Base-by-base conservation (phyloP, 2,797 vertebrate genomes). In the Atherinosoma microstoma region DNA sequence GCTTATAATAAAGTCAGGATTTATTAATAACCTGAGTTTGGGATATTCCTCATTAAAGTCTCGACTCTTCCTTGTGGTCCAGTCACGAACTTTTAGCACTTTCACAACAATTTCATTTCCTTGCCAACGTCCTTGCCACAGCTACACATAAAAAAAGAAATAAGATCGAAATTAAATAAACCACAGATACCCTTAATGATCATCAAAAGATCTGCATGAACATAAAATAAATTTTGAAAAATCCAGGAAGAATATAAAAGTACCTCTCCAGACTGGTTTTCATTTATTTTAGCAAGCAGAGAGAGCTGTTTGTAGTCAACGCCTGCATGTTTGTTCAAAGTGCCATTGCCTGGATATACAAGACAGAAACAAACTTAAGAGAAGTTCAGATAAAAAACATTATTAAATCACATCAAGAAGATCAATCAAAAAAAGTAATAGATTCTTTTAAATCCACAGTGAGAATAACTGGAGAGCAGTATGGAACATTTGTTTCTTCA, bases 31-130 rank as follows among this genome's bases (percentile, higher is more conserved):
- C 98, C 98, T 95, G 88, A 99, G 96, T 85, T 98, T 97, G 0
- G 98, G 98, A 91, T 97, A 97, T 45, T 99, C 98, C 91, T 99
- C 98, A 0, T 98, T 98, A 92, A 99, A 99, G 87, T 99, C 98
- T 30, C 98, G 93, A 91, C 97, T 99, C 91, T 99, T 99, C 59
- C 98, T 95, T 0, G 97, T 97, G 15, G 95, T 98, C 98, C 98
- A 99, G 88, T 99, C 98, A 1, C 98, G 96, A 78, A 98, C 92
- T 70, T 97, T 96, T 34, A 99, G 90, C 83, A 97, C 93, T 80
- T 99, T 99, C 62, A 98, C 89, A 13, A 97, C 93, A 0, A 99
- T 95, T 87, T 99, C 98, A 2, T 97, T 98, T 36, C 97, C 97
- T 76, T 99, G 98, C 98, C 98, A 99, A 78, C 97, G 97, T 0